Evolutionary conservation across 64 coral and sea anemone genomes (phyloP).

Genomic region (Acropora tenuis): DNA sequence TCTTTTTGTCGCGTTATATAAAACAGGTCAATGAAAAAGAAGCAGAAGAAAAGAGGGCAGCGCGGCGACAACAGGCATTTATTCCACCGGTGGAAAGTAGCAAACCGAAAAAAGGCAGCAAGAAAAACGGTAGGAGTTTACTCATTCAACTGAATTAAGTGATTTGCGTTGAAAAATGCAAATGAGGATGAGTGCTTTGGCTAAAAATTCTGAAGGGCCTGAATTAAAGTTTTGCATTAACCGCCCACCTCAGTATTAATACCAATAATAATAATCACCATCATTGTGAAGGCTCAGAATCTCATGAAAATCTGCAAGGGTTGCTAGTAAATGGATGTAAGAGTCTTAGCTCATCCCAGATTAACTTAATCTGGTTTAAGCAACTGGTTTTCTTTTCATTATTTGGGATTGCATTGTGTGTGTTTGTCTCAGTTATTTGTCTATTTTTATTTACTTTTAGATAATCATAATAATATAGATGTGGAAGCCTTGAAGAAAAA

Average conservation of each 20-base stretch:
- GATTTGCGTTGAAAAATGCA: too few relatives aligned
- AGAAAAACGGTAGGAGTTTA: constrained; percentile 49
- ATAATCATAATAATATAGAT: constrained; percentile 67
- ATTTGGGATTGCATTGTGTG: background rate
- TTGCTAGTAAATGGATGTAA: background rate
- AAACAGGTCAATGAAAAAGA: constrained; percentile 69
- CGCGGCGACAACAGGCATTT: constrained; percentile 74
- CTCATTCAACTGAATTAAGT: background rate
- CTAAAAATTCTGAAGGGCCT: too few relatives aligned
- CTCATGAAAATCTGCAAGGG: background rate
- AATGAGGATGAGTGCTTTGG: too few relatives aligned
- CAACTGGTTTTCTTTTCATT: too few relatives aligned
- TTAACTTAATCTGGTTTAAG: too few relatives aligned
- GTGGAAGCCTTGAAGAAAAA: constrained; percentile 89
- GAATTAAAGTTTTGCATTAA: too few relatives aligned
- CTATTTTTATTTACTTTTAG: constrained; percentile 38
- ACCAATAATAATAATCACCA: background rate
- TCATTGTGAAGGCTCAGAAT: too few relatives aligned
- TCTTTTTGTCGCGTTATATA: background rate
- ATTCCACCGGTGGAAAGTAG: constrained; percentile 82
- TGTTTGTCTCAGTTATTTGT: background rate
- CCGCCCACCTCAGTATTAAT: too few relatives aligned
- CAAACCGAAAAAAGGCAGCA: constrained; percentile 34
- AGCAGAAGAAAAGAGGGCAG: constrained; percentile 77
- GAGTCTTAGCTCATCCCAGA: too few relatives aligned